Percentiles rank a stretch among this genome's conserved stretches.
These are phyloP conservation scores for Morbakka virulenta DNA, from an alignment of 30 jellyfish, hydroid and myxozoan genomes.

Conservation along the genomic window DNA sequence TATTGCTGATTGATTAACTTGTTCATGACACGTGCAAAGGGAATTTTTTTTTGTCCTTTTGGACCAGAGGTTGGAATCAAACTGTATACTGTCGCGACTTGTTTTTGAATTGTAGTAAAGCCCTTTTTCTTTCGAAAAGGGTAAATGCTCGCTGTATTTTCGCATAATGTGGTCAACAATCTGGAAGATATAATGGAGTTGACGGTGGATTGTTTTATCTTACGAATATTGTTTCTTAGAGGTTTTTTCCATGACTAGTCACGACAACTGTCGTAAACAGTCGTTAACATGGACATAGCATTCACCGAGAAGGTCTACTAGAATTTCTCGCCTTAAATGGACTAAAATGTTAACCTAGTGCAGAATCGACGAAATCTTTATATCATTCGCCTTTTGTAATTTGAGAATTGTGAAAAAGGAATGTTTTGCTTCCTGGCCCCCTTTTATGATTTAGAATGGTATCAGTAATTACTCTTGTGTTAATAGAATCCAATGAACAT, in stretches of 20 bases:
- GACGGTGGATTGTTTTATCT: neutral
- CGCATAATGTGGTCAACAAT: too few relatives aligned
- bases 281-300: neutral
- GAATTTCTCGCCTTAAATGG: neutral
- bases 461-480: neutral
- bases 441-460: neutral
- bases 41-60: too few relatives aligned
- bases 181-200: neutral
- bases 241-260: neutral
- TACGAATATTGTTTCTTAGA: neutral
- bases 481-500: neutral
- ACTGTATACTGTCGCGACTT: too few relatives aligned
- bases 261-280: neutral
- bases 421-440: neutral
- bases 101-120: too few relatives aligned
- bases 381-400: neutral
- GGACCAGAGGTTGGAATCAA: too few relatives aligned
- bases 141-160: too few relatives aligned
- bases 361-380: neutral
- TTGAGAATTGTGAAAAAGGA: neutral
- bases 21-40: too few relatives aligned
- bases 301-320: neutral
- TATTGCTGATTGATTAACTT: too few relatives aligned
- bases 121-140: too few relatives aligned
- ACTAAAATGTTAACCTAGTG: neutral